Conservation (phyloP, 2,797 vertebrate species). For the Gymnopithys bicolor region DNA sequence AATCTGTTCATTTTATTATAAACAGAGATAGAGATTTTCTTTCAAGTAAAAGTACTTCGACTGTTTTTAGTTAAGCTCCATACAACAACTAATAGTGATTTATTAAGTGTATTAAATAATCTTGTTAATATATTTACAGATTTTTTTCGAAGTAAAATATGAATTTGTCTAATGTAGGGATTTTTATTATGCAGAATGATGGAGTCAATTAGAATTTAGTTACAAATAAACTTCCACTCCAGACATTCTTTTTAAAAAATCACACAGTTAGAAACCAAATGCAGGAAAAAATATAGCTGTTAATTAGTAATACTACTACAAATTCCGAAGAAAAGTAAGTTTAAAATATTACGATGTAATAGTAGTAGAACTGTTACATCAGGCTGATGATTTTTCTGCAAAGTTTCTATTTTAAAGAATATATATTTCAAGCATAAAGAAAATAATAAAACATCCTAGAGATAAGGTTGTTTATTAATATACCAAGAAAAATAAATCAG, state of each 20-base stretch:
- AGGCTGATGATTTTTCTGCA: not conserved
- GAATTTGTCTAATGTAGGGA: not conserved
- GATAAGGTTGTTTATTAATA: not conserved
- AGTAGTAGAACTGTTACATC: not conserved
- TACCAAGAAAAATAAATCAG: not conserved
- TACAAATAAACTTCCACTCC: not conserved
- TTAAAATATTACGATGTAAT: not conserved
- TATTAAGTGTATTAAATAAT: not conserved
- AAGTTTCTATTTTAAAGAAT: not conserved
- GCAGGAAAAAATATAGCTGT: not conserved
- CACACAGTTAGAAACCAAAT: not conserved
- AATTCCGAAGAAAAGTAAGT: not conserved
- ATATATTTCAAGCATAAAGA: not conserved
- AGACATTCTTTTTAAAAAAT: not conserved
- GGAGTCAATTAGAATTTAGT: not conserved
- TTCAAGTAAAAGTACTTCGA: not conserved
- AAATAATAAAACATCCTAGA: not conserved
- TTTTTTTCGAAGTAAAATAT: not conserved
- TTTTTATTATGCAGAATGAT: not conserved
- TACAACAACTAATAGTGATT: fast-evolving
- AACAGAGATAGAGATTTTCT: not conserved
- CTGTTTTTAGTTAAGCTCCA: not conserved
- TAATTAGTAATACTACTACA: not conserved
- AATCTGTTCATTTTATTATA: not conserved
- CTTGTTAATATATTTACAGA: not conserved